phyloP scores from a whole-genome alignment of 2,113 vertebrate genomes.

The Ifrita kowaldi region DNA sequence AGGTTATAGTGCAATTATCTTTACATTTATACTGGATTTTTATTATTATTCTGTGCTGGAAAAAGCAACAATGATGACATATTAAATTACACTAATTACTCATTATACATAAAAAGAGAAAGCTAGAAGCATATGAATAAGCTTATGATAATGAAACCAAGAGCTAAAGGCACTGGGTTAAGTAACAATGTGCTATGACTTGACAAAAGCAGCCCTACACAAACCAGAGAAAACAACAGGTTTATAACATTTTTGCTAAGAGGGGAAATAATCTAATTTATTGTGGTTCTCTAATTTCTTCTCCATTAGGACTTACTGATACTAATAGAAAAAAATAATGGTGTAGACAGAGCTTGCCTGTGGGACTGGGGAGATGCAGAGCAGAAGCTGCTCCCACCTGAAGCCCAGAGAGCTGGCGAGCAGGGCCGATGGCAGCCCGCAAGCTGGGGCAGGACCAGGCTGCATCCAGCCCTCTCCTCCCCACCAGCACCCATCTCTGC shows the following conservation, averaged over 20 bases:
- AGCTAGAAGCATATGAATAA: constrained; percentile 11
- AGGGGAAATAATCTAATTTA: not conserved
- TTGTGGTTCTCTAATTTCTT: not conserved
- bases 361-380: not conserved
- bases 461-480: not conserved
- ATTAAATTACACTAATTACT: constrained; percentile 41
- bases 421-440: not conserved
- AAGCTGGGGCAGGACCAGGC: not conserved
- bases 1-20: not conserved
- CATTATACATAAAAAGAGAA: constrained; percentile 9
- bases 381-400: not conserved
- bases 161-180: constrained; percentile 29
- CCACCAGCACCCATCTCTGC: not conserved
- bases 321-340: not conserved
- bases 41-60: not conserved
- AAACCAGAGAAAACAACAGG: not conserved
- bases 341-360: not conserved
- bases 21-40: not conserved
- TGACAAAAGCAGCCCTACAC: not conserved
- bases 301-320: not conserved
- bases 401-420: accelerated
- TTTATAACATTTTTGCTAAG: not conserved
- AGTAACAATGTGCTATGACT: not conserved
- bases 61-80: not conserved
- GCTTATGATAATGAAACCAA: constrained; percentile 51